Conservation (phyloP, 53 echinoderm and acorn worm species). For the Paracentrotus lividus region DNA sequence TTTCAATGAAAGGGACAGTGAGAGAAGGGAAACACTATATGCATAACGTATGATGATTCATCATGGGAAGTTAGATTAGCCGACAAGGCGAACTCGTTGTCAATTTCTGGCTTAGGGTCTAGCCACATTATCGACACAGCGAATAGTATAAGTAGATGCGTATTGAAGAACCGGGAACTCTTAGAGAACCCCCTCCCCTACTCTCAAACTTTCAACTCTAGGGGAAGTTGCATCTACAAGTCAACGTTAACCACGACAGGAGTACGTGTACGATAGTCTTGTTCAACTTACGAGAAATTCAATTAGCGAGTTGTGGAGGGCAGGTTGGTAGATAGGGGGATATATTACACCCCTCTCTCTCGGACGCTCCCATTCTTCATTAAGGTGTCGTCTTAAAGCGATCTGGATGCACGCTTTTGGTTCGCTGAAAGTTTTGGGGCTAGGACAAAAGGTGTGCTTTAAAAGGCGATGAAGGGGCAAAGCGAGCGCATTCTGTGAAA, state of each 20-base stretch:
- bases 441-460: neutral
- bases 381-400: neutral
- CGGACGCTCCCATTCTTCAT: conserved; percentile 31
- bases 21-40: conserved; percentile 51
- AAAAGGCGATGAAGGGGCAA: neutral
- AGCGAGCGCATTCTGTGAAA: neutral
- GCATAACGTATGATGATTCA: conserved; percentile 47
- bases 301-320: conserved; percentile 2
- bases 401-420: conserved; percentile 31
- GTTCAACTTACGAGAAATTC: conserved; percentile 5
- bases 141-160: neutral
- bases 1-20: neutral
- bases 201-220: conserved; percentile 10
- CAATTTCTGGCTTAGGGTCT: conserved; percentile 25
- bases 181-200: conserved; percentile 34
- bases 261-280: conserved; percentile 6
- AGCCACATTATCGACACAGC: conserved; percentile 14
- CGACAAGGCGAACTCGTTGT: conserved; percentile 62
- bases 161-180: conserved; percentile 24
- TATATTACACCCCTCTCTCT: conserved; percentile 12
- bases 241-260: neutral
- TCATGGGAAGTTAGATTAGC: conserved; percentile 69
- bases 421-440: conserved; percentile 23
- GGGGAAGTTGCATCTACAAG: neutral
- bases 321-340: neutral